Percentiles rank a stretch among this genome's conserved stretches.
phyloP scores from a whole-genome alignment of 2,113 vertebrate genomes.

The Ahaetulla prasina region DNA sequence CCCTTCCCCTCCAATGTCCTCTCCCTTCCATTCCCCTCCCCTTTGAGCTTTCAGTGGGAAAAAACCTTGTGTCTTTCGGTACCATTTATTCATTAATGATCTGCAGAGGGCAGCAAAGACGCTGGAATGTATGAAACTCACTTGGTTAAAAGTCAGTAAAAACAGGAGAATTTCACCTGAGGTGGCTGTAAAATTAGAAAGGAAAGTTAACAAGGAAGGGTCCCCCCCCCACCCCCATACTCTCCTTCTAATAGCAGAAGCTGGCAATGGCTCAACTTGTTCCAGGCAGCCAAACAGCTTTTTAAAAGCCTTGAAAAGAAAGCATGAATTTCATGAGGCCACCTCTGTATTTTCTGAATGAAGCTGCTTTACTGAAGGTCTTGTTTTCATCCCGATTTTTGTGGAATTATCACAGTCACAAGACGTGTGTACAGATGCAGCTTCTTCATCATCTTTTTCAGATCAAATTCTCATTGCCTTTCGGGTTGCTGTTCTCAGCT shows the following conservation, averaged over 20 bases:
- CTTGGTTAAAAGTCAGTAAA: slow-evolving; percentile 30
- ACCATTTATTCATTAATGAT: slow-evolving; percentile 23
- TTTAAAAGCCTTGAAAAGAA: neutral
- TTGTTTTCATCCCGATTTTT: too few species aligned
- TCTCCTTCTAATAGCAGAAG: neutral
- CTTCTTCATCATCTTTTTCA: neutral
- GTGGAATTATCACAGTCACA: too few species aligned
- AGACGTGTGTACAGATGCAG: too few species aligned
- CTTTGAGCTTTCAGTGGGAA: neutral
- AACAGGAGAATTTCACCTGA: neutral
- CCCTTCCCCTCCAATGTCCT: too few species aligned
- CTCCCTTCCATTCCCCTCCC: too few species aligned
- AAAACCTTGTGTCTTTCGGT: neutral
- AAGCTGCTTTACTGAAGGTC: neutral
- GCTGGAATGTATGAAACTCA: slow-evolving; percentile 28
- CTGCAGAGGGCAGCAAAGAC: slow-evolving; percentile 72
- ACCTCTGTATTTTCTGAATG: neutral
- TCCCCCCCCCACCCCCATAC: neutral
- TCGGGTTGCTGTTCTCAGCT: too few species aligned
- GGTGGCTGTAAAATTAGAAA: slow-evolving; percentile 30
- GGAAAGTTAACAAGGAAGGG: neutral
- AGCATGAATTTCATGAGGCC: neutral
- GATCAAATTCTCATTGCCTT: neutral
- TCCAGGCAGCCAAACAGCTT: neutral
- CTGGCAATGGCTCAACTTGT: neutral